A percentile compares a stretch with the other conserved stretches of the same genome.
These are phyloP conservation scores for Corvus hawaiiensis DNA, from an alignment of 2,113 vertebrate species.

Conservation along the genomic window DNA sequence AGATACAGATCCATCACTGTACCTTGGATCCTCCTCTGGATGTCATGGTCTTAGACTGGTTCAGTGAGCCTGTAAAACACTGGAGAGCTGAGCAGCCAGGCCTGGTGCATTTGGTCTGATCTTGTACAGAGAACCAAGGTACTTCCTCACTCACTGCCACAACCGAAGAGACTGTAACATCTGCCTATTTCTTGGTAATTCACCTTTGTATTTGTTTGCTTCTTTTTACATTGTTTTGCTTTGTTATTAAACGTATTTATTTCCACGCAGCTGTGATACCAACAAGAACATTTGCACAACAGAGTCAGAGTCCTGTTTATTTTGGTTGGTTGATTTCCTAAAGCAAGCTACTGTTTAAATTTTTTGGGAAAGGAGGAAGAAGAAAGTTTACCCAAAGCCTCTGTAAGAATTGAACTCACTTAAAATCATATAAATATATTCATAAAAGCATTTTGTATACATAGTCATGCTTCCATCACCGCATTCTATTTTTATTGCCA, in stretches of 20 bases:
- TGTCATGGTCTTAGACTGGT: background rate
- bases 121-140: background rate
- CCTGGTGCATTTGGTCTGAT: background rate
- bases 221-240: background rate
- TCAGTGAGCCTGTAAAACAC: background rate
- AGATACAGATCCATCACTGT: background rate
- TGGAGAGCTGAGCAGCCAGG: accelerated
- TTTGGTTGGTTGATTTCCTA: background rate
- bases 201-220: background rate
- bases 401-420: background rate
- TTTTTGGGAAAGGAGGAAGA: background rate
- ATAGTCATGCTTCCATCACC: accelerated
- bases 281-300: background rate
- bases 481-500: background rate
- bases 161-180: accelerated
- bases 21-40: background rate
- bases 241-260: background rate
- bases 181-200: background rate
- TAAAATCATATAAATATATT: background rate
- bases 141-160: background rate
- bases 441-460: background rate
- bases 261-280: background rate
- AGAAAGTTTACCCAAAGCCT: background rate
- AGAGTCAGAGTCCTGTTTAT: background rate
- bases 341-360: background rate